These are phyloP conservation scores for Torymus texanus DNA, from an alignment of 2,888 invertebrate species.

Conservation along the genomic window DNA sequence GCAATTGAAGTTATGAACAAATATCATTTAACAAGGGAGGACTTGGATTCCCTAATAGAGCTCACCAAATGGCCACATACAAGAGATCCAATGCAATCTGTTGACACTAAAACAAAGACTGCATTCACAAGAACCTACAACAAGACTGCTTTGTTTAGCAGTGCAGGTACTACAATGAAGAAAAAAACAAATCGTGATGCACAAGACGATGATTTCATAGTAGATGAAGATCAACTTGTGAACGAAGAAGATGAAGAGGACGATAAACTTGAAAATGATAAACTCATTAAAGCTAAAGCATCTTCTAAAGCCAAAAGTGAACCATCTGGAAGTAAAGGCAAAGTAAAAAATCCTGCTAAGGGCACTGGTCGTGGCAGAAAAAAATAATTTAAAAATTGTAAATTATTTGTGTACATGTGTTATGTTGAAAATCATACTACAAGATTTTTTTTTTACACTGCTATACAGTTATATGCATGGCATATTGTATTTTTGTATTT, in stretches of 20 bases:
- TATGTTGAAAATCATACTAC: no score
- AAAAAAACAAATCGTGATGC: slow-evolving; percentile 75
- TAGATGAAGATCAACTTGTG: slow-evolving; percentile 67
- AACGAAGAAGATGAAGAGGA: slow-evolving; percentile 40
- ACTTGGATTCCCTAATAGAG: slow-evolving; percentile 92
- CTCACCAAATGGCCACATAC: slow-evolving; percentile 89
- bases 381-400: slow-evolving; percentile 29
- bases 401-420: slow-evolving; percentile 65
- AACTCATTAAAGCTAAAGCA: slow-evolving; percentile 51
- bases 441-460: slow-evolving; percentile 4
- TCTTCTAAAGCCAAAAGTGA: slow-evolving; percentile 40
- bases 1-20: slow-evolving; percentile 86
- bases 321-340: slow-evolving; percentile 29
- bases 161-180: slow-evolving; percentile 78
- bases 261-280: slow-evolving; percentile 53
- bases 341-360: slow-evolving; percentile 33
- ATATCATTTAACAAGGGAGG: slow-evolving; percentile 93
- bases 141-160: slow-evolving; percentile 83
- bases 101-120: slow-evolving; percentile 90
- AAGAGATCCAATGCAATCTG: slow-evolving; percentile 84
- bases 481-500: slow-evolving; percentile 39
- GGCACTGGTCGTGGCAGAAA: slow-evolving; percentile 18
- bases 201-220: slow-evolving; percentile 80
- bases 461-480: slow-evolving; percentile 19
- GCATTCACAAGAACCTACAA: slow-evolving; percentile 96